A percentile compares a stretch with the other conserved stretches of the same genome.
Conservation (phyloP, 2,113 vertebrate genomes). For the Albula glossodonta region DNA sequence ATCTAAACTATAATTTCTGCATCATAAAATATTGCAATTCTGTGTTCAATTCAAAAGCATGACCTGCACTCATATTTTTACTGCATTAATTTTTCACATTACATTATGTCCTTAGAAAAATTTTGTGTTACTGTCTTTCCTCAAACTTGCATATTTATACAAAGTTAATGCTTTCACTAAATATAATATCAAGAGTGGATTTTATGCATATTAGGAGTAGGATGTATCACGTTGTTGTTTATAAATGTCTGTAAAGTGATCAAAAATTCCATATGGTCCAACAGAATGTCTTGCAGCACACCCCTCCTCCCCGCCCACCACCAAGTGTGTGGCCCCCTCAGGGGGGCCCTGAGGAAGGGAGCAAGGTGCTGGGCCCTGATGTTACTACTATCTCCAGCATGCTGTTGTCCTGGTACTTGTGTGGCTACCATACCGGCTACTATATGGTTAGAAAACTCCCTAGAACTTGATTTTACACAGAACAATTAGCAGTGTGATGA, state of each 20-base stretch:
- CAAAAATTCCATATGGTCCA: background rate
- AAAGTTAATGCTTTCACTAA: too few relatives aligned
- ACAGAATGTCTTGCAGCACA: conserved; percentile 34
- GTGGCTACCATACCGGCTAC: conserved; percentile 66
- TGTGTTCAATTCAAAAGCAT: too few relatives aligned
- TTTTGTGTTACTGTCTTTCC: too few relatives aligned
- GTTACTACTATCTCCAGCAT: conserved; percentile 47
- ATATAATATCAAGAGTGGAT: too few relatives aligned
- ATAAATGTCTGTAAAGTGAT: background rate
- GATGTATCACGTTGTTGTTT: background rate
- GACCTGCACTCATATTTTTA: too few relatives aligned
- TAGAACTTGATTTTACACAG: background rate
- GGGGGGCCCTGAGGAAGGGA: conserved; percentile 23
- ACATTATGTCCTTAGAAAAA: too few relatives aligned
- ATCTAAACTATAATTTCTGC: too few relatives aligned
- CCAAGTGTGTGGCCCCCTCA: background rate
- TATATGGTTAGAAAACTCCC: conserved; percentile 54
- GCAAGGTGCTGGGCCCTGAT: background rate
- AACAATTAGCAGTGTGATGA: too few relatives aligned
- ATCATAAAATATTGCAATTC: too few relatives aligned
- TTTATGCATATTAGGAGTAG: too few relatives aligned
- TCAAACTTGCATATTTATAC: too few relatives aligned
- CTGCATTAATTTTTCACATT: too few relatives aligned
- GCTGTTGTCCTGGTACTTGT: conserved; percentile 71
- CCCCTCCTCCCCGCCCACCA: conserved; percentile 44